Conservation (phyloP, 2,888 invertebrate species). For the Lordiphosa fenestrarum region DNA sequence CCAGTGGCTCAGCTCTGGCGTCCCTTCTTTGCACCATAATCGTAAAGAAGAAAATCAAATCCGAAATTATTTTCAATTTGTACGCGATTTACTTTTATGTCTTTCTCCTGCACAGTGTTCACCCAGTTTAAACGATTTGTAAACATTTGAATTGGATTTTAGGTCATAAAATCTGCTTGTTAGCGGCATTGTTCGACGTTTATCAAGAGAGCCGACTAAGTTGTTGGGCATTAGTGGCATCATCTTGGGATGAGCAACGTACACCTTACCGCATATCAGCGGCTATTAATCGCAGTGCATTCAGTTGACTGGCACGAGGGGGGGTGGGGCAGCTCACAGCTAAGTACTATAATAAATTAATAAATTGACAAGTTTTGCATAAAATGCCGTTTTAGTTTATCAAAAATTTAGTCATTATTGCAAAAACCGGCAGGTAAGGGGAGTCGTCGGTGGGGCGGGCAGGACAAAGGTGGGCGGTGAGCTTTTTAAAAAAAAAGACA, state of each 20-base stretch:
- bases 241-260: conserved; percentile 7
- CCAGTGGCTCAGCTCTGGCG: conserved; percentile 15
- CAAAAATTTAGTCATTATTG: conserved; percentile 62
- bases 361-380: conserved; percentile 68
- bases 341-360: conserved; percentile 66
- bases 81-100: conserved; percentile 79
- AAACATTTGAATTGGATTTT: conserved; percentile 78
- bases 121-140: conserved; percentile 77
- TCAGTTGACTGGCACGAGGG: conserved; percentile 53
- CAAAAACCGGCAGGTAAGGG: conserved; percentile 4
- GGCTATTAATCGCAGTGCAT: conserved; percentile 66
- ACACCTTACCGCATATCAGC: conserved; percentile 48
- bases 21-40: conserved; percentile 54
- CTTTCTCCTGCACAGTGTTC: conserved; percentile 41
- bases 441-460: no score
- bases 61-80: conserved; percentile 79
- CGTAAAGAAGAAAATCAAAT: conserved; percentile 76
- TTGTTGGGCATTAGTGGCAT: conserved; percentile 53
- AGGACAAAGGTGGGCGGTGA: conserved; percentile 23
- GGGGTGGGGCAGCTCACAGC: conserved; percentile 21
- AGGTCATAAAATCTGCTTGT: conserved; percentile 70
- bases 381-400: conserved; percentile 62
- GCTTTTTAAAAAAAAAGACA: conserved; percentile 29
- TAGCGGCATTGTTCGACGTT: conserved; percentile 56
- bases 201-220: conserved; percentile 58